Conservation (phyloP, 2,113 vertebrate genomes). For the Protobothrops flavoviridis region DNA sequence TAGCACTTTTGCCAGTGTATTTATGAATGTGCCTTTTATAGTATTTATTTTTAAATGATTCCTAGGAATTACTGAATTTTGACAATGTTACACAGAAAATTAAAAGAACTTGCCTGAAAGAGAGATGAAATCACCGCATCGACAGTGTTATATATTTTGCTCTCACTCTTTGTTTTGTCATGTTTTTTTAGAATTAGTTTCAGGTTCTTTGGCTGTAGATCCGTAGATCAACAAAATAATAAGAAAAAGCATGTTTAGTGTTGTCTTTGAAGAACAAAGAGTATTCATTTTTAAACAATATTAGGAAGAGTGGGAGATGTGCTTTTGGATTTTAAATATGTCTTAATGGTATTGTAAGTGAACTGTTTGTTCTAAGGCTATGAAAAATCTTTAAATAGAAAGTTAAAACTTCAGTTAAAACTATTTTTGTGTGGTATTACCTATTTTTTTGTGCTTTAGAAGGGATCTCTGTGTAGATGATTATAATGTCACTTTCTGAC, state of each 20-base stretch:
- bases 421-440: conserved; percentile 88
- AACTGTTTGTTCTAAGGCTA: conserved; percentile 65
- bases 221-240: conserved; percentile 27
- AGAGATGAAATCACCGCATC: conserved; percentile 24
- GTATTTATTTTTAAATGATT: neutral
- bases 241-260: conserved; percentile 37
- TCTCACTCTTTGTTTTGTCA: conserved; percentile 8
- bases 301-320: conserved; percentile 49
- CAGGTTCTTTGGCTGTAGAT: conserved; percentile 1
- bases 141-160: neutral
- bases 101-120: conserved; percentile 5
- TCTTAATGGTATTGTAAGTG: conserved; percentile 58
- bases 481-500: conserved; percentile 99
- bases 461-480: conserved; percentile 97
- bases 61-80: conserved; percentile 28
- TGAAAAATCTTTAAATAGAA: conserved; percentile 80
- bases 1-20: neutral
- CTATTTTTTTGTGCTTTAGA: conserved; percentile 93
- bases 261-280: conserved; percentile 48
- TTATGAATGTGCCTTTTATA: conserved; percentile 35
- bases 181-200: conserved; percentile 17
- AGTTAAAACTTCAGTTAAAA: conserved; percentile 85
- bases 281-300: conserved; percentile 48
- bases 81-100: conserved; percentile 12
- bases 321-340: conserved; percentile 53